A percentile compares a stretch with the other conserved stretches of the same genome.
Conservation (phyloP, 2,113 vertebrate species). For the Tetrao urogallus region DNA sequence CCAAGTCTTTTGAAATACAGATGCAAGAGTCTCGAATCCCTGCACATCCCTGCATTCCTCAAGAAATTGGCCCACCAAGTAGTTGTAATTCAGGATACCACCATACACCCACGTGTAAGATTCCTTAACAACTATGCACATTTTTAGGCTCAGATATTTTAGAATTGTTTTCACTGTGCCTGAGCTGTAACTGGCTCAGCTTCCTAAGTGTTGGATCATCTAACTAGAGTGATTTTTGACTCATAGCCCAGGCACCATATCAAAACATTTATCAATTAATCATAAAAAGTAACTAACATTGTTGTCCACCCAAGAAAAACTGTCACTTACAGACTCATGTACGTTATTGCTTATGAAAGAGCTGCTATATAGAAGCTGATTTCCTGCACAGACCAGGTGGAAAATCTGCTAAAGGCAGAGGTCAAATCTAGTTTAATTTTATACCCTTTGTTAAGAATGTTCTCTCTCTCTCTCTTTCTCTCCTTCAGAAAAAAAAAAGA, state of each 20-base stretch:
- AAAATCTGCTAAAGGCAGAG: slow-evolving; percentile 72
- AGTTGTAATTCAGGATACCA: slow-evolving; percentile 71
- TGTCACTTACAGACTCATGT: slow-evolving; percentile 12
- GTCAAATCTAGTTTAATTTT: slow-evolving; percentile 74
- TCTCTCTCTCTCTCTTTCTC: neutral
- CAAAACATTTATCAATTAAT: slow-evolving; percentile 65
- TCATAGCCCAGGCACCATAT: slow-evolving; percentile 10
- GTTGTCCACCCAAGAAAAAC: slow-evolving; percentile 58
- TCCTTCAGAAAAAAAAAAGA: neutral
- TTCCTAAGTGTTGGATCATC: slow-evolving; percentile 44
- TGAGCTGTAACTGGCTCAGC: slow-evolving; percentile 57
- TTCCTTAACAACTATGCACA: slow-evolving; percentile 69
- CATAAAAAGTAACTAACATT: slow-evolving; percentile 46
- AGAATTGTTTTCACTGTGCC: slow-evolving; percentile 67
- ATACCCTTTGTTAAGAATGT: slow-evolving; percentile 73
- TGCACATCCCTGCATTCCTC: slow-evolving; percentile 46
- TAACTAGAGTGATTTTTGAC: slow-evolving; percentile 71
- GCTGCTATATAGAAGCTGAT: slow-evolving; percentile 51
- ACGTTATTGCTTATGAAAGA: slow-evolving; percentile 34
- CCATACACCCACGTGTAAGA: slow-evolving; percentile 66
- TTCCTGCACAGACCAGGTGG: slow-evolving; percentile 74
- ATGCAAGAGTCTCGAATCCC: slow-evolving; percentile 21
- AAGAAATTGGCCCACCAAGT: slow-evolving; percentile 60
- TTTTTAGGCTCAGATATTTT: slow-evolving; percentile 70
- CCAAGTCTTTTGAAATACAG: slow-evolving; percentile 41